phyloP scores from a whole-genome alignment of 2,113 vertebrate genomes.

The Melanerpes aurifrons region DNA sequence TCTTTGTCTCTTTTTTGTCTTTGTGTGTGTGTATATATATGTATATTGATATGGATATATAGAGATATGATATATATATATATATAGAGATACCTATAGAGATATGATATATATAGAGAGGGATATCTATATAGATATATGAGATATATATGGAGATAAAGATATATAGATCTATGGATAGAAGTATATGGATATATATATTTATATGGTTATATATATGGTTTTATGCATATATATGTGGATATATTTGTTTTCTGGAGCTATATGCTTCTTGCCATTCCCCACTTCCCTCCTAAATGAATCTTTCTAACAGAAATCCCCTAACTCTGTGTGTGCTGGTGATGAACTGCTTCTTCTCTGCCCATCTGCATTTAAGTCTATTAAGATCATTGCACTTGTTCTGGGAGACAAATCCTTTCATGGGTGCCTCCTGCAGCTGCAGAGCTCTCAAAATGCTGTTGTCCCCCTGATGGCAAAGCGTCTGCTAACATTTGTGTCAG shows the following conservation, averaged over 20 bases:
- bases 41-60: too few species aligned
- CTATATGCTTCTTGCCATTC: not conserved
- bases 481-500: not conserved
- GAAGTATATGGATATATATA: not conserved
- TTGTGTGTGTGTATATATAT: too few species aligned
- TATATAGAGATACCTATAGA: too few species aligned
- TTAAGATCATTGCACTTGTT: not conserved
- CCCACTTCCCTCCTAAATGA: not conserved
- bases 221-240: too few species aligned
- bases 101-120: too few species aligned
- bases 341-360: not conserved
- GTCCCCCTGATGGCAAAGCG: not conserved
- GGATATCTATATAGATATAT: too few species aligned
- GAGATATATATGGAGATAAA: too few species aligned
- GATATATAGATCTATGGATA: too few species aligned
- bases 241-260: not conserved
- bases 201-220: too few species aligned
- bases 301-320: not conserved
- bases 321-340: not conserved
- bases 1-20: not conserved
- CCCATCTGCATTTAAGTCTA: not conserved
- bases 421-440: not conserved
- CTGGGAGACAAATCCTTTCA: not conserved
- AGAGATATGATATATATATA: too few species aligned
- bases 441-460: not conserved